phyloP scores from a whole-genome alignment of 2,797 vertebrate species.

The Lycodopsis pacificus region DNA sequence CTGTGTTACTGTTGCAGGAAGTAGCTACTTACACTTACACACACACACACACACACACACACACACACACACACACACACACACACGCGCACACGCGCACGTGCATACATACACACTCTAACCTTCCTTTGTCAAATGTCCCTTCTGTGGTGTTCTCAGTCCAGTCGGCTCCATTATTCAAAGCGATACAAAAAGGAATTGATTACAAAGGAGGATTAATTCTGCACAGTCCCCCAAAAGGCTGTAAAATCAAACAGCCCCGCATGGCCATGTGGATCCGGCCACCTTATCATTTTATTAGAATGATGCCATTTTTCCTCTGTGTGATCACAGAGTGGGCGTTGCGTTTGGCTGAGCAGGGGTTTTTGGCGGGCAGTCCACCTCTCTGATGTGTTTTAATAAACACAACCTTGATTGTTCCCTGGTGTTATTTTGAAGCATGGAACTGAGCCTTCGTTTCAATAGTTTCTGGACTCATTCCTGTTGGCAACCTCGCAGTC shows the following conservation, averaged over 20 bases:
- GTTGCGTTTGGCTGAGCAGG: constrained; percentile 60
- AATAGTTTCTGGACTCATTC: constrained; percentile 75
- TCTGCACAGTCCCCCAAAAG: constrained; percentile 40
- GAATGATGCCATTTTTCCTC: constrained; percentile 61
- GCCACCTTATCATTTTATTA: constrained; percentile 74
- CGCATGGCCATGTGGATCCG: constrained; percentile 52
- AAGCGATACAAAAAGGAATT: constrained; percentile 59
- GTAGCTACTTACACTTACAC: constrained; percentile 54
- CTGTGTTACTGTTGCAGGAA: constrained; percentile 72
- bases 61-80: constrained; percentile 43
- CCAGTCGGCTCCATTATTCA: constrained; percentile 45
- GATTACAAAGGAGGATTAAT: constrained; percentile 66
- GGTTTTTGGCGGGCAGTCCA: constrained; percentile 66
- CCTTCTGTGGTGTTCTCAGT: constrained; percentile 21
- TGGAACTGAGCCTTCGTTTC: constrained; percentile 80
- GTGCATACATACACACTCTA: constrained; percentile 1
- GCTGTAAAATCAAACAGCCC: constrained; percentile 56
- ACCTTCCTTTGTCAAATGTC: constrained; percentile 34
- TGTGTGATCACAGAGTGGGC: constrained; percentile 61
- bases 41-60: constrained; percentile 49
- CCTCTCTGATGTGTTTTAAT: constrained; percentile 79
- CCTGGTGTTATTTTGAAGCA: constrained; percentile 76
- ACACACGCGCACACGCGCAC: too few species aligned
- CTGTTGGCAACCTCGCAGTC: constrained; percentile 74
- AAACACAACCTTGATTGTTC: constrained; percentile 81